phyloP scores from a whole-genome alignment of 2,888 invertebrate species.

The Chymomyza fuscimana region DNA sequence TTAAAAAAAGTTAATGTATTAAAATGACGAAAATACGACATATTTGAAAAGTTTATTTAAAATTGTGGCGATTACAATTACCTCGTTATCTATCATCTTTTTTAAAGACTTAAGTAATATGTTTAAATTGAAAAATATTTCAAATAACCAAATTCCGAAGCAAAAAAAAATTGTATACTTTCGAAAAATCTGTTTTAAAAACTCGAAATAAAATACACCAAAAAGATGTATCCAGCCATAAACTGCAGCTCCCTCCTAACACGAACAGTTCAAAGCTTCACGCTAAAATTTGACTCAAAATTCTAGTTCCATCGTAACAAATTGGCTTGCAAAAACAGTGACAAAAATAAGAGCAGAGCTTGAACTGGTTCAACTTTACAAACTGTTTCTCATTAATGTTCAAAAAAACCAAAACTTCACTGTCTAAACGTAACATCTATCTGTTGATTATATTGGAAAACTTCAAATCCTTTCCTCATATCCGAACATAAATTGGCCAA shows the following conservation, averaged over 20 bases:
- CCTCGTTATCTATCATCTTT: no score
- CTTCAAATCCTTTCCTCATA: conserved; percentile 6
- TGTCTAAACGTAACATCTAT: conserved; percentile 19
- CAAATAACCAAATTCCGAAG: no score
- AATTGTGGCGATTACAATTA: no score
- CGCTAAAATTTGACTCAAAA: conserved; percentile 26
- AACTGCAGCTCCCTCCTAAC: background rate
- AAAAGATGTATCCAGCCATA: no score
- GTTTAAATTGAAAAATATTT: no score
- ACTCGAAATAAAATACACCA: no score
- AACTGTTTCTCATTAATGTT: conserved; percentile 17
- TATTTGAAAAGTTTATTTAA: no score
- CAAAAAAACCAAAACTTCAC: conserved; percentile 43
- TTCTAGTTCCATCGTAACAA: background rate
- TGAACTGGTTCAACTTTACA: conserved; percentile 14
- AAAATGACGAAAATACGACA: no score
- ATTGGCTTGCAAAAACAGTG: conserved; percentile 1
- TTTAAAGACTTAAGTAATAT: no score
- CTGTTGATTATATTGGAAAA: background rate
- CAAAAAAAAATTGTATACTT: no score
- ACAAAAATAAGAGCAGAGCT: conserved; percentile 27
- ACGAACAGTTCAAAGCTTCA: conserved; percentile 21
- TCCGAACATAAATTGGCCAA: conserved; percentile 31
- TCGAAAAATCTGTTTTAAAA: no score
- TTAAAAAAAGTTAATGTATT: no score